Percentiles rank a stretch among this genome's conserved stretches.
Conservation (phyloP, 2,113 vertebrate species). For the Saguinus midas region DNA sequence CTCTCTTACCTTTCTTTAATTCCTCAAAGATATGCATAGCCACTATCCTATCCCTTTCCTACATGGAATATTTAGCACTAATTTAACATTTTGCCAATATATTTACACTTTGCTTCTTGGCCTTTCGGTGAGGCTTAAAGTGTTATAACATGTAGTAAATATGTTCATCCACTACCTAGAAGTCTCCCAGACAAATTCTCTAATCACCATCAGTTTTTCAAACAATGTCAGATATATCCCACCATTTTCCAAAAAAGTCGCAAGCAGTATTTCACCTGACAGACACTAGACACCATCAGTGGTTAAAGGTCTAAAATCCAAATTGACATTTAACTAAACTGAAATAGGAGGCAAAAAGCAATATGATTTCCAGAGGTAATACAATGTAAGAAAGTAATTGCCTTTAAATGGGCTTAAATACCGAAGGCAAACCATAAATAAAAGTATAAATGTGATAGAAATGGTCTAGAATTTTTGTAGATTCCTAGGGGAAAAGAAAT, state of each 20-base stretch:
- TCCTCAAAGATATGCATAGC: neutral
- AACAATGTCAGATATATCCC: neutral
- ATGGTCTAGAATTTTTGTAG: neutral
- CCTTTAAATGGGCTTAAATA: neutral
- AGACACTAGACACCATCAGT: neutral
- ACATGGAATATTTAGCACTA: neutral
- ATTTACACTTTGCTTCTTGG: neutral
- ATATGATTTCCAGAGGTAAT: neutral
- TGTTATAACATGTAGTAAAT: neutral
- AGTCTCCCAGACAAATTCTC: neutral
- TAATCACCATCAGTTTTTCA: neutral
- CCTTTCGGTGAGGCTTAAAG: neutral
- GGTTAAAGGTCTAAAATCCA: neutral
- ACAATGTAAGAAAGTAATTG: neutral
- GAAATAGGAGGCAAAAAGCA: neutral
- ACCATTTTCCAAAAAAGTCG: neutral
- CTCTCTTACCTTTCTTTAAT: neutral
- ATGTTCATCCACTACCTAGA: neutral
- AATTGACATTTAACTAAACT: neutral
- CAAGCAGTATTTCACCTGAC: neutral
- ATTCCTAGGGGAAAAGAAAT: neutral
- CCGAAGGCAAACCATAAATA: neutral
- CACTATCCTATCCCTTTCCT: neutral
- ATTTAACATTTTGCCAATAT: conserved; percentile 8
- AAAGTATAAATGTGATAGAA: neutral